phyloP scores from a whole-genome alignment of 1,140 invertebrate genomes.

The Zophobas atratus region DNA sequence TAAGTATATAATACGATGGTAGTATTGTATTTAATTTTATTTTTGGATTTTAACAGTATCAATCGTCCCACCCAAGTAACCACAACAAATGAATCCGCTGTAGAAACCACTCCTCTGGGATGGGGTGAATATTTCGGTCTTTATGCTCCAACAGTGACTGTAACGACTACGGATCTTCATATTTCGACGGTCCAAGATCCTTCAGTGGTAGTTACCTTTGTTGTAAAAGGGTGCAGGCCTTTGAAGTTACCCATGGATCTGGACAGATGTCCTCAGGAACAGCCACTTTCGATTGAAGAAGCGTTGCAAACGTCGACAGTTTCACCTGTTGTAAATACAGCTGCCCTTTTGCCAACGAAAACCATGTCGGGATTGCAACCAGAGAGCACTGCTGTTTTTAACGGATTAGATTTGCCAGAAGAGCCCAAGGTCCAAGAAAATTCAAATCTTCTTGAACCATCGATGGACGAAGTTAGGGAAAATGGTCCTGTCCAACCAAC shows the following conservation, averaged over 20 bases:
- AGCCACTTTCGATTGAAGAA: slow-evolving; percentile 38
- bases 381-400: not conserved
- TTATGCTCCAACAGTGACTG: slow-evolving; percentile 62
- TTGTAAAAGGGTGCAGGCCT: slow-evolving; percentile 63
- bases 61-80: too few relatives aligned
- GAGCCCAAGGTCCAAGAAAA: not conserved
- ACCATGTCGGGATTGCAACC: slow-evolving; percentile 8
- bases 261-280: slow-evolving; percentile 51
- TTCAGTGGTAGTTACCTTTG: slow-evolving; percentile 62
- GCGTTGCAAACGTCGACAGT: slow-evolving; percentile 49
- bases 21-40: not conserved
- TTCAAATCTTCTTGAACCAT: slow-evolving; percentile 12
- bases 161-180: slow-evolving; percentile 56
- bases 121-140: slow-evolving; percentile 65
- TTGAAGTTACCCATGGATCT: slow-evolving; percentile 57
- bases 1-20: slow-evolving; percentile 39
- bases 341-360: slow-evolving; percentile 28
- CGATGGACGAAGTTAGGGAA: not conserved
- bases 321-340: slow-evolving; percentile 12
- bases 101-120: slow-evolving; percentile 54
- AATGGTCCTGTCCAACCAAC: slow-evolving; percentile 11
- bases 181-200: slow-evolving; percentile 62
- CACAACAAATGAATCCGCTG: slow-evolving; percentile 29
- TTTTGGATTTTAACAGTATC: not conserved
- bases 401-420: not conserved